Evolutionary conservation across 2,797 vertebrate genomes (phyloP).

Genomic region (Ciconia nigra): DNA sequence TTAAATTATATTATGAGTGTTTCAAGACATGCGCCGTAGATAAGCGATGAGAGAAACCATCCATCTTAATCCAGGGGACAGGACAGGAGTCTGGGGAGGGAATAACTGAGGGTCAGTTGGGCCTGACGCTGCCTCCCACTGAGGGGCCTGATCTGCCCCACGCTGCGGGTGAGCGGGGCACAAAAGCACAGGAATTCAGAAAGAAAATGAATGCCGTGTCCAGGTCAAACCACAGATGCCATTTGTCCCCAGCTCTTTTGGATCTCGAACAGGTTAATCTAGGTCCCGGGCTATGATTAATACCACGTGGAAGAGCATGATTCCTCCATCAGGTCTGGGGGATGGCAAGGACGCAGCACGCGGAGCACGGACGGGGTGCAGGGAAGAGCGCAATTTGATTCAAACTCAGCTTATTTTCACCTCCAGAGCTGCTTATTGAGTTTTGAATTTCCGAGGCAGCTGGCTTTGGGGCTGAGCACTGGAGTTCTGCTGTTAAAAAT

Average conservation of each 20-base stretch:
- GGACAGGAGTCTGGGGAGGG: not conserved
- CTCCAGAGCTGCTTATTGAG: not conserved
- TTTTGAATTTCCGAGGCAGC: not conserved
- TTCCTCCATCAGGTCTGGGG: not conserved
- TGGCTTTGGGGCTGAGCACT: not conserved
- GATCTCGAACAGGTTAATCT: not conserved
- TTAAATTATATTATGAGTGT: not conserved
- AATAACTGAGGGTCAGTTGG: accelerated
- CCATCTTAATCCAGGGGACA: not conserved
- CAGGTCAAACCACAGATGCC: not conserved
- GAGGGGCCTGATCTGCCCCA: not conserved
- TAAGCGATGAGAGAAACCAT: not conserved
- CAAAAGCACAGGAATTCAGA: not conserved
- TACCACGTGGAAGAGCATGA: accelerated
- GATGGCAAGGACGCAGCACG: not conserved
- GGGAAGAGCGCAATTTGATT: not conserved
- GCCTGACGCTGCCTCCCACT: accelerated
- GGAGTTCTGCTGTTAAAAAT: not conserved
- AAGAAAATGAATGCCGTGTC: not conserved
- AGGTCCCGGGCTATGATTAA: not conserved
- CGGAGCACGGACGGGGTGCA: accelerated
- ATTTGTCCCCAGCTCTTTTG: not conserved
- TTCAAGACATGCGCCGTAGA: not conserved
- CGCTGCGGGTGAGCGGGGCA: not conserved
- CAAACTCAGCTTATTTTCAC: not conserved